These are phyloP conservation scores for Lepilemur septentrionalis DNA, from an alignment of 2,797 vertebrate species.

Conservation along the genomic window DNA sequence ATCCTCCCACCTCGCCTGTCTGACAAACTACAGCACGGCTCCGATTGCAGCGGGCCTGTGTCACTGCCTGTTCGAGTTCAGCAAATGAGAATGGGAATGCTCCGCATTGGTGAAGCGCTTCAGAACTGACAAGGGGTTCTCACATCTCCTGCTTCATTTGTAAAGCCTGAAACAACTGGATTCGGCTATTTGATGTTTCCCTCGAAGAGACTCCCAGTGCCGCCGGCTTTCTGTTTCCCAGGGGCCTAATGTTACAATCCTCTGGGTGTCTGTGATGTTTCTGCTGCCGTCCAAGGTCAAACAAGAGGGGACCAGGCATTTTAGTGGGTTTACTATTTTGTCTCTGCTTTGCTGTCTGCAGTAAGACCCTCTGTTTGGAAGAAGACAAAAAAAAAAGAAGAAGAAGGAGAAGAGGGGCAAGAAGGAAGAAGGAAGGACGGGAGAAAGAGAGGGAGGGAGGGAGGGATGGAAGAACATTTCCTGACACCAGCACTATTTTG, in stretches of 20 bases:
- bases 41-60: background rate
- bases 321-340: background rate
- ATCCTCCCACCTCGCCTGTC: background rate
- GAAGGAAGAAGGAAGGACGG: accelerated
- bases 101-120: accelerated
- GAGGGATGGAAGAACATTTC: background rate
- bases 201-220: background rate
- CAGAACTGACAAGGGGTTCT: background rate
- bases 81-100: background rate
- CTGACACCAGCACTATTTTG: background rate
- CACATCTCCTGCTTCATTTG: accelerated
- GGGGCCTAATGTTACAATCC: background rate
- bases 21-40: background rate
- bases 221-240: background rate
- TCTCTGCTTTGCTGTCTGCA: background rate
- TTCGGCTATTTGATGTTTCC: background rate
- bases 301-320: background rate
- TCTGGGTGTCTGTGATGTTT: background rate
- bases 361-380: background rate
- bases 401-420: accelerated
- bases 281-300: background rate
- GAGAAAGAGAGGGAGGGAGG: accelerated
- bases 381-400: no score
- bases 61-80: accelerated
- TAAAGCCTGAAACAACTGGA: background rate